Evolutionary conservation across 2,797 vertebrate species (phyloP).

Genomic region (Scarus forsteni): DNA sequence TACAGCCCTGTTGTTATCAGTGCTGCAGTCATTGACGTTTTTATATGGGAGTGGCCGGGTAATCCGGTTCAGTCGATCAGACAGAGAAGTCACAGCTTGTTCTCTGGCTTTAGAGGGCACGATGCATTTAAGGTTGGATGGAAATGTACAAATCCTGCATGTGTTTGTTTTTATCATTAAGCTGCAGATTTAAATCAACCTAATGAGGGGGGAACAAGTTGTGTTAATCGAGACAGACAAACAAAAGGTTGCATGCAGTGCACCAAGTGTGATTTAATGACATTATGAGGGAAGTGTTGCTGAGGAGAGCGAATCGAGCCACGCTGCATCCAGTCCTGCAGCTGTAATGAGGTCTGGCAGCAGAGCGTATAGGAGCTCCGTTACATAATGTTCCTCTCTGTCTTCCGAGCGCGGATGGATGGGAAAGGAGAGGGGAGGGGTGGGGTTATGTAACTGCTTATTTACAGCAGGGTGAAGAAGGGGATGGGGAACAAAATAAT

Average conservation of each 20-base stretch:
- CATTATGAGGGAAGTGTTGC: conserved; percentile 45
- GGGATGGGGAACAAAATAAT: conserved; percentile 48
- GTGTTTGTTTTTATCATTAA: background rate
- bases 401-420: conserved; percentile 36
- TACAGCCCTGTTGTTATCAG: conserved; percentile 1
- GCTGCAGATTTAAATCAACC: background rate
- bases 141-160: conserved; percentile 9
- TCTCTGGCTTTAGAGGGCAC: conserved; percentile 31
- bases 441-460: conserved; percentile 72
- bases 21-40: conserved; percentile 9
- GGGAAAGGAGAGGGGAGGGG: conserved; percentile 14
- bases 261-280: conserved; percentile 4
- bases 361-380: conserved; percentile 43
- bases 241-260: background rate
- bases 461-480: conserved; percentile 52
- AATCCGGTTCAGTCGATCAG: conserved; percentile 3
- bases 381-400: conserved; percentile 67
- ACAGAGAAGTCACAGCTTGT: conserved; percentile 54
- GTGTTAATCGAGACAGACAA: background rate
- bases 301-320: conserved; percentile 51
- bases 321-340: conserved; percentile 47
- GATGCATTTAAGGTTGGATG: conserved; percentile 11
- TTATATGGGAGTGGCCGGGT: conserved; percentile 8
- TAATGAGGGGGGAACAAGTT: background rate
- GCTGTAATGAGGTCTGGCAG: conserved; percentile 61